Evolutionary conservation across 2,797 vertebrate genomes (phyloP).

Genomic region (Pipistrellus nathusii): DNA sequence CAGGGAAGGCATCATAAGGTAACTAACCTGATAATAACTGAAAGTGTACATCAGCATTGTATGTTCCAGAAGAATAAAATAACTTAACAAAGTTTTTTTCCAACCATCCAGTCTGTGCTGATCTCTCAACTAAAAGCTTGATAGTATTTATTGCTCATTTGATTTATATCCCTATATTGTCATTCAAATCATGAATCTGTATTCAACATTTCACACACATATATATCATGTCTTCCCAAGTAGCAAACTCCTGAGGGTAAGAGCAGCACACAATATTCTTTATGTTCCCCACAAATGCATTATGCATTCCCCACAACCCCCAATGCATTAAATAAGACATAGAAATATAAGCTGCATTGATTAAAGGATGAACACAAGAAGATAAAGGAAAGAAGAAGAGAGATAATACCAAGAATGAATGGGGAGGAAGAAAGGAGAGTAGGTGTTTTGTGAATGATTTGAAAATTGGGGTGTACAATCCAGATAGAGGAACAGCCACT

Average conservation of each 20-base stretch:
- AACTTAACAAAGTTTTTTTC: background rate
- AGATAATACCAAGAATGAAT: background rate
- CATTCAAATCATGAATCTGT: conserved; percentile 76
- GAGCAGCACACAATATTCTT: conserved; percentile 69
- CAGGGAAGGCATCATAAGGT: background rate
- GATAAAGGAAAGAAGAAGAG: background rate
- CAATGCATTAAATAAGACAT: conserved; percentile 64
- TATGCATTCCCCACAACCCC: conserved; percentile 64
- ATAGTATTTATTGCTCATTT: conserved; percentile 65
- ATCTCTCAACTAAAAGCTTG: conserved; percentile 56
- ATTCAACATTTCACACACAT: conserved; percentile 76
- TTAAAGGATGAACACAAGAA: conserved; percentile 44
- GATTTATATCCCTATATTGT: conserved; percentile 73
- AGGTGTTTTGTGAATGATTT: background rate
- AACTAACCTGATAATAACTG: conserved; percentile 11
- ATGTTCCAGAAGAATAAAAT: background rate
- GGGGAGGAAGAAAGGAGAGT: background rate
- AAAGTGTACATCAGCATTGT: background rate
- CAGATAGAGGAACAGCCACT: background rate
- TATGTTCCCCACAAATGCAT: conserved; percentile 70
- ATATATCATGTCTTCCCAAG: conserved; percentile 73
- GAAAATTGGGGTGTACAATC: background rate
- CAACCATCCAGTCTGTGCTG: background rate
- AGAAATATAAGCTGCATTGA: conserved; percentile 63
- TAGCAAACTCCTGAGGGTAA: conserved; percentile 73